These are phyloP conservation scores for Lasaia peninsularis DNA, from an alignment of 1,140 invertebrate species.

Conservation along the genomic window DNA sequence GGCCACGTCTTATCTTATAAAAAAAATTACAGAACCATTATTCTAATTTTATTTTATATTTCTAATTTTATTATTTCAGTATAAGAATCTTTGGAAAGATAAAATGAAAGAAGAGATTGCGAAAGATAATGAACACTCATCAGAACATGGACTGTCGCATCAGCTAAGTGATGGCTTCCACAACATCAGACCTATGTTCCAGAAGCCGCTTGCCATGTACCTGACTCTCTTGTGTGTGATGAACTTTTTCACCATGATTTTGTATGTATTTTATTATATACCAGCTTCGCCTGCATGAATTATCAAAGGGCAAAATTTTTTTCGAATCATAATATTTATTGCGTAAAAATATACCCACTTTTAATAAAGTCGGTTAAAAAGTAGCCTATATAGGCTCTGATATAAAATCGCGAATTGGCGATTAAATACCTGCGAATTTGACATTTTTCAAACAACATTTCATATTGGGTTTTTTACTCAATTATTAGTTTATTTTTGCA, in stretches of 20 bases:
- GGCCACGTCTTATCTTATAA: too few relatives aligned
- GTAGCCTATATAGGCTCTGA: too few relatives aligned
- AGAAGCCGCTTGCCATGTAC: slow-evolving; percentile 38
- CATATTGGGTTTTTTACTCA: too few relatives aligned
- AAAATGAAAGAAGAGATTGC: slow-evolving; percentile 33
- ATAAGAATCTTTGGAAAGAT: slow-evolving; percentile 42
- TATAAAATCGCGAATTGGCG: too few relatives aligned
- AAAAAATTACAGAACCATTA: too few relatives aligned
- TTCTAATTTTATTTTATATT: not conserved
- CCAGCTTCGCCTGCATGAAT: not conserved
- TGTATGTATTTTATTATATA: slow-evolving; percentile 40
- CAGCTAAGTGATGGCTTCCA: slow-evolving; percentile 39
- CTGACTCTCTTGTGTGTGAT: slow-evolving; percentile 37
- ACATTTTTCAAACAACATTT: too few relatives aligned
- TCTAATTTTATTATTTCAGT: slow-evolving; percentile 24
- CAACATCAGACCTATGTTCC: slow-evolving; percentile 51
- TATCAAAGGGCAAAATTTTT: too few relatives aligned
- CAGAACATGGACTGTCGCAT: slow-evolving; percentile 16
- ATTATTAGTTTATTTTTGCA: too few relatives aligned
- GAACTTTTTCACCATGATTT: slow-evolving; percentile 45
- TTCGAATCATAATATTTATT: too few relatives aligned
- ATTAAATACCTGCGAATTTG: too few relatives aligned
- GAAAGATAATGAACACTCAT: slow-evolving; percentile 21
- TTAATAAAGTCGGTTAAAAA: too few relatives aligned
- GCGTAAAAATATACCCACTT: too few relatives aligned